Base-by-base conservation (phyloP, 2,888 invertebrate species). In the Caenorhabditis auriculariae region DNA sequence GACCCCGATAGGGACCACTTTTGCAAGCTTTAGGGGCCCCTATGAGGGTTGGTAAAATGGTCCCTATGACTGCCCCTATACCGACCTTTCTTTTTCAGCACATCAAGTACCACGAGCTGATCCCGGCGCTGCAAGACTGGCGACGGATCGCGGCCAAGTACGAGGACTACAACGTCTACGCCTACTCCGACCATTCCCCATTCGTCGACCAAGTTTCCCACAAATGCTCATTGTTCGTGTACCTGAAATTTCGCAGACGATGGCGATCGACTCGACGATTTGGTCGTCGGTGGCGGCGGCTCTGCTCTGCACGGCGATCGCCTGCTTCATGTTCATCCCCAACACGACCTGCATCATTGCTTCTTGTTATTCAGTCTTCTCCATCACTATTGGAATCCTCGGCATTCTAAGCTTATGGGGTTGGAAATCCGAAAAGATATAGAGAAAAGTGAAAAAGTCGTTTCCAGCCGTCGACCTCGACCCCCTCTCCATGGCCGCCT, bases 171-270 rank as follows among this genome's bases (percentile, higher is more conserved):
- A 47, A 66, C 7, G 73, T 77, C 12, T 76, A 59, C 49, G 54
- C 72, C 6, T 77, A 72, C 55, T 70, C 67, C 27, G 77, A 78
- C 27, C 76, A 78, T 44, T 60, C 74, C 2, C 76, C 76, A 4
- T 76, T 76, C 45, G 76, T 77, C 2, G 76, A 76, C 52, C 76
- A 75, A 64, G 75, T 68, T n/a, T n/a, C n/a, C n/a, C n/a, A n/a
- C n/a, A n/a, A n/a, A n/a, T n/a, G n/a, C n/a, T n/a, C 9, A 19
- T 17, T 54, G 19, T 39, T 6, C n/a, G 4, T n/a, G 54, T 12
- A 0, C 54, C 4, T 19, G n/a, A n/a, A n/a, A n/a, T n/a, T n/a
- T 61, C 63, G 12, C 52, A 76, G 71, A 77, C 76, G 4, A 57
- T 74, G 62, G 60, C 75, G 7, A 78, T 77, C 42, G 76, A 77